phyloP scores from a whole-genome alignment of 2,888 invertebrate genomes.

The Campoplex nolae region DNA sequence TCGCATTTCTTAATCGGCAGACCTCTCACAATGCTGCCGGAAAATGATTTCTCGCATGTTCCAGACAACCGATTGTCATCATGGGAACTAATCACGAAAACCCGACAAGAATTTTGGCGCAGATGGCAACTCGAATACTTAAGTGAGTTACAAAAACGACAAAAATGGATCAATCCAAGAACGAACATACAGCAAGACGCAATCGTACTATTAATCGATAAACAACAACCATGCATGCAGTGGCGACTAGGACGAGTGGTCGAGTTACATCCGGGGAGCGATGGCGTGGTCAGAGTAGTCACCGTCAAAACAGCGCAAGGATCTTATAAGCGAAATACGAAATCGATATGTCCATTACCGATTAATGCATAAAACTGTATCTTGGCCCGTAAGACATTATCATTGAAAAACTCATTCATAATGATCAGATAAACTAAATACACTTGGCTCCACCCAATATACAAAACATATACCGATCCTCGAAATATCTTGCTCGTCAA shows the following conservation, averaged over 20 bases:
- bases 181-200: constrained; percentile 54
- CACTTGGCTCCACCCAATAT: too few relatives aligned
- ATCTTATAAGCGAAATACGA: constrained; percentile 63
- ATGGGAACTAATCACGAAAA: constrained; percentile 70
- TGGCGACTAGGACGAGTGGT: constrained; percentile 60
- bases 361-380: constrained; percentile 1
- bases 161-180: constrained; percentile 70
- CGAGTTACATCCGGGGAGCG: constrained; percentile 72
- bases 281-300: constrained; percentile 71
- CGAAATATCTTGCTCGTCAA: too few relatives aligned
- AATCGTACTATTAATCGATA: constrained; percentile 73
- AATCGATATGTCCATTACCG: constrained; percentile 54
- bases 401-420: too few relatives aligned
- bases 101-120: constrained; percentile 73
- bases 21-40: constrained; percentile 76
- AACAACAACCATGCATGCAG: constrained; percentile 67
- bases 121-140: constrained; percentile 73
- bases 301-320: constrained; percentile 68
- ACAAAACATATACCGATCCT: too few relatives aligned
- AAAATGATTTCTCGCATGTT: constrained; percentile 62
- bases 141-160: constrained; percentile 71
- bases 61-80: constrained; percentile 70
- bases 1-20: constrained; percentile 32
- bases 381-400: too few relatives aligned
- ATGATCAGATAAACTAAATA: too few relatives aligned